Evolutionary conservation across 2,113 vertebrate species (phyloP).

Genomic region (Ochotona curzoniae): DNA sequence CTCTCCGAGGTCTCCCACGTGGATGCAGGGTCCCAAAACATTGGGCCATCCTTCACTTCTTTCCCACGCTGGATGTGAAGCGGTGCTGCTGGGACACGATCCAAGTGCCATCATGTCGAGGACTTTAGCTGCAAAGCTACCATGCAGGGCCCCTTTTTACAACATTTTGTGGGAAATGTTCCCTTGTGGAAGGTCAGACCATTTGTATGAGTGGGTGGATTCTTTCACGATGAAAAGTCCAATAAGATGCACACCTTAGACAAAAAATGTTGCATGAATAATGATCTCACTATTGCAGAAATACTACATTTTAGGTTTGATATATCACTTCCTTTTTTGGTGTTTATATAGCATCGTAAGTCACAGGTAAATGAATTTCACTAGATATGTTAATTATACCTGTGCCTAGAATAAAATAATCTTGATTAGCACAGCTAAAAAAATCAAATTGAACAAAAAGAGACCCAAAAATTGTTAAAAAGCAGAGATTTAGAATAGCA

Average conservation of each 20-base stretch:
- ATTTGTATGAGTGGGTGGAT: neutral
- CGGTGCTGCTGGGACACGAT: too few relatives aligned
- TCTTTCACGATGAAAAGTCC: neutral
- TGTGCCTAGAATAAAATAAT: neutral
- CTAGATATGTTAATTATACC: neutral
- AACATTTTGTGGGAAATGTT: neutral
- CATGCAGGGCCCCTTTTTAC: neutral
- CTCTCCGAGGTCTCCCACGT: too few relatives aligned
- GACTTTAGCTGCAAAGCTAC: too few relatives aligned
- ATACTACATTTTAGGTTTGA: neutral
- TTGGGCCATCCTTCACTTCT: too few relatives aligned
- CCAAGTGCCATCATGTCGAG: too few relatives aligned
- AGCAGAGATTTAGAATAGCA: neutral
- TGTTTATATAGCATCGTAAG: neutral
- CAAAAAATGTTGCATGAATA: neutral
- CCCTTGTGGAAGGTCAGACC: neutral
- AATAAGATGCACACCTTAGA: neutral
- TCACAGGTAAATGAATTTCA: constrained; percentile 19
- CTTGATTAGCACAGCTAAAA: neutral
- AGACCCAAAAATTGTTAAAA: neutral
- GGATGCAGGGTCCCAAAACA: too few relatives aligned
- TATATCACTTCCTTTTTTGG: neutral
- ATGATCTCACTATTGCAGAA: constrained; percentile 2
- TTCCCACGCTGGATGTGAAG: too few relatives aligned
- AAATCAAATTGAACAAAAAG: neutral